Base-by-base conservation (phyloP, 2,797 vertebrate genomes). In the Antrozous pallidus region DNA sequence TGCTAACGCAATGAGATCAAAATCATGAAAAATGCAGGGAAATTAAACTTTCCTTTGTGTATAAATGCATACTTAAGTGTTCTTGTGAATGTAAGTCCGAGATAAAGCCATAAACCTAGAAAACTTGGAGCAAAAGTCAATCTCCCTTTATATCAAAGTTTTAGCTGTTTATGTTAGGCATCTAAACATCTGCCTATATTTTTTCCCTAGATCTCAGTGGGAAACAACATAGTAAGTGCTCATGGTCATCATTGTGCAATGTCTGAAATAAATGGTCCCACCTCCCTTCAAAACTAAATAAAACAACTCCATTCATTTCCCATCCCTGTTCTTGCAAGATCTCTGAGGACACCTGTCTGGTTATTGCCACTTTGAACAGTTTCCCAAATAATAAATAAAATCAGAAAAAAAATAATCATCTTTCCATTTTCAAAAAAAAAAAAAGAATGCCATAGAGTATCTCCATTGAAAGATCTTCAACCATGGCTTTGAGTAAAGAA, bases 131-230 rank as follows among this genome's bases (percentile, higher is more conserved):
- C 10, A 92, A 89, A 96, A 89, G 45, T 75, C 54, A 84, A 87
- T 83, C 17, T 40, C 40, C 28, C 26, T 75, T 67, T 49, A 75
- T 6, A 54, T 88, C 28, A 92, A 71, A 51, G 10, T 84, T 97
- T 67, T 94, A 79, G 78, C 91, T 96, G 42, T 61, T 93, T 61
- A 96, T 95, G 83, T 87, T 96, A 97, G 94, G 88, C 86, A 67
- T 10, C 54, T 97, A 97, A 91, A 78, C 83, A 67, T 38, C 71
- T 91, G 79, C 89, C 93, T 94, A 63, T 9, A 58, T 5, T 89
- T 95, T 95, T 88, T 63, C n/a, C 56, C 73, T 96, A 96, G 88
- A 92, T 87, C 94, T 88, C 94, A 94, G 74, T 86, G 71, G 81
- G 83, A 97, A 96, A 90, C 22, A 28, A 77, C 69, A 83, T 38